Percentiles rank a stretch among this genome's conserved stretches.
These are phyloP conservation scores for Drusus annulatus DNA, from an alignment of 1,140 invertebrate genomes.

Conservation along the genomic window DNA sequence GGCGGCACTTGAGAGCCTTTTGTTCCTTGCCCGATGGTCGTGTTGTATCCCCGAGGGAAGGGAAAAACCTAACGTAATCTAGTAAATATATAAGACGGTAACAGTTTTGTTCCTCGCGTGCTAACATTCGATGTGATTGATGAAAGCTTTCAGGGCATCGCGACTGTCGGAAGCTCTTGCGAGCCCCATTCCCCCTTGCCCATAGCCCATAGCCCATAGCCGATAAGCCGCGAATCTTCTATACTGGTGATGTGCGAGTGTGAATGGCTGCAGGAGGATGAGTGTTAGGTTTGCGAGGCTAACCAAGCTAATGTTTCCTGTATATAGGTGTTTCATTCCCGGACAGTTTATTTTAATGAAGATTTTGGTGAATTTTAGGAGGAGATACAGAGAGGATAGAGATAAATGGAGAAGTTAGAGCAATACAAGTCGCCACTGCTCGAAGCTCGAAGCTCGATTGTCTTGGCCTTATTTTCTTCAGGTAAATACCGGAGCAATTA, in stretches of 20 bases:
- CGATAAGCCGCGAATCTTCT: no score
- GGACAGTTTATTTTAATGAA: constrained; percentile 43
- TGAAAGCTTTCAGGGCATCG: constrained; percentile 8
- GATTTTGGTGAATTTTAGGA: constrained; percentile 44
- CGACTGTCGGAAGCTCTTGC: no score
- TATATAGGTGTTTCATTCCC: background rate
- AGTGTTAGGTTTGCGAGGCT: no score
- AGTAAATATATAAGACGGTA: background rate
- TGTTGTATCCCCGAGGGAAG: background rate
- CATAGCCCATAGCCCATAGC: no score
- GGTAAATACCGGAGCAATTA: constrained; percentile 46
- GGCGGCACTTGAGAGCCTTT: constrained; percentile 5
- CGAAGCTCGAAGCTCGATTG: constrained; percentile 41
- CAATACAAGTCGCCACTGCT: constrained; percentile 28
- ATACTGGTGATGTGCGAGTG: no score
- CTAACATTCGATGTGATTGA: constrained; percentile 6
- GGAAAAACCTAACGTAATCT: background rate
- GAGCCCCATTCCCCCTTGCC: no score
- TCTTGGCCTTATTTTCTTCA: constrained; percentile 43
- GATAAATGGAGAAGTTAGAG: constrained; percentile 41
- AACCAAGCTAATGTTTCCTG: no score
- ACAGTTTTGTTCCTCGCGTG: background rate
- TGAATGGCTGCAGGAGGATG: no score
- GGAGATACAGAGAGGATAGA: constrained; percentile 26
- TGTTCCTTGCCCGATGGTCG: constrained; percentile 1